These are phyloP conservation scores for Euzetes globulus DNA, from an alignment of 2,888 invertebrate genomes.

Conservation along the genomic window DNA sequence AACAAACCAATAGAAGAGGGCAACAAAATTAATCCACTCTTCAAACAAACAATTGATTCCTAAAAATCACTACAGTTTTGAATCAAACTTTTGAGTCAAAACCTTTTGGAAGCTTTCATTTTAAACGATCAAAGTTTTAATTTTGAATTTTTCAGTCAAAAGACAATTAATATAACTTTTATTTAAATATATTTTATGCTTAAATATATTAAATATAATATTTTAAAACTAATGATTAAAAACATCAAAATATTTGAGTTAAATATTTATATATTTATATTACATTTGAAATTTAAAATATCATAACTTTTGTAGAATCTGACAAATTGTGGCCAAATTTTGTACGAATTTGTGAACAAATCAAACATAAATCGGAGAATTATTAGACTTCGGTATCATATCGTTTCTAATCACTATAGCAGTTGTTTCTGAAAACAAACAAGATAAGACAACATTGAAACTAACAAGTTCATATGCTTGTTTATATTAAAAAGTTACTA, in stretches of 20 bases:
- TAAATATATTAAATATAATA: background rate
- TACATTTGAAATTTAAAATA: background rate
- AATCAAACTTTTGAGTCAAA: too few species aligned
- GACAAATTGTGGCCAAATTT: background rate
- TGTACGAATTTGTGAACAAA: background rate
- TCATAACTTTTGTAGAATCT: background rate
- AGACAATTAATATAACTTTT: background rate
- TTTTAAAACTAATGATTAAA: background rate
- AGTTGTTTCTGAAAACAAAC: background rate
- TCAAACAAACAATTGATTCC: too few species aligned
- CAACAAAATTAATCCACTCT: too few species aligned
- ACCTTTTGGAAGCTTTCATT: too few species aligned
- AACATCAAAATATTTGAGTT: background rate
- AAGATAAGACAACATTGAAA: too few species aligned
- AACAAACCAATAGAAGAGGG: too few species aligned
- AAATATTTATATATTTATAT: background rate
- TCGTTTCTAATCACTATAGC: background rate
- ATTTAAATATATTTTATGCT: background rate
- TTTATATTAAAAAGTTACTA: too few species aligned
- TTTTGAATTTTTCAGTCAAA: too few species aligned
- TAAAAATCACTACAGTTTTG: too few species aligned
- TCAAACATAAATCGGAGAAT: conserved; percentile 19
- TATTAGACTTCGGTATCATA: background rate
- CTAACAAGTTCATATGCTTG: background rate
- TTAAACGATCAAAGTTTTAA: too few species aligned